Conservation (phyloP, 2,113 vertebrate species). For the Ictalurus punctatus region DNA sequence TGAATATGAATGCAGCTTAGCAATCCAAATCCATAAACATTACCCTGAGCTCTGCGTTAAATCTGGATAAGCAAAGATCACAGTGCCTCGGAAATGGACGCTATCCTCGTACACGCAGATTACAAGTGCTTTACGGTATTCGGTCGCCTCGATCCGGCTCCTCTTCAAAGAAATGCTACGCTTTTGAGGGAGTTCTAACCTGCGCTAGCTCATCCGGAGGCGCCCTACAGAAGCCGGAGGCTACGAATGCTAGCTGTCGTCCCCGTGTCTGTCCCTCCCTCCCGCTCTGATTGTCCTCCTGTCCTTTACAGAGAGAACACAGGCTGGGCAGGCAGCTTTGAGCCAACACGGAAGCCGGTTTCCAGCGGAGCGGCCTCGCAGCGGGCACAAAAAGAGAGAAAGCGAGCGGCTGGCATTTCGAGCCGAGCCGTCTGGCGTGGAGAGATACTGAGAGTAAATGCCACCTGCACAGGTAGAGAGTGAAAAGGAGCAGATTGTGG, state of each 20-base stretch:
- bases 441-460: conserved; percentile 80
- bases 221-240: conserved; percentile 68
- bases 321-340: conserved; percentile 70
- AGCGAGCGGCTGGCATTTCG: conserved; percentile 78
- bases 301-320: conserved; percentile 78
- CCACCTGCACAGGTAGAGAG: conserved; percentile 66
- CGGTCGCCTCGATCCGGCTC: conserved; percentile 42
- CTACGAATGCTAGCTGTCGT: conserved; percentile 69
- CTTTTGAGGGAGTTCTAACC: conserved; percentile 72
- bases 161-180: conserved; percentile 80
- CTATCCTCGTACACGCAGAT: conserved; percentile 13
- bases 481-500: conserved; percentile 39
- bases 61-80: conserved; percentile 11
- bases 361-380: conserved; percentile 64
- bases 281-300: conserved; percentile 71
- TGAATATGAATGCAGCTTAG: background rate
- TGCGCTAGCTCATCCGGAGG: conserved; percentile 56
- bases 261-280: conserved; percentile 62
- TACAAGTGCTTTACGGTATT: conserved; percentile 39
- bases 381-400: conserved; percentile 66
- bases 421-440: conserved; percentile 66
- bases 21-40: background rate
- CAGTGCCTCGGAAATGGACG: background rate
- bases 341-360: conserved; percentile 70
- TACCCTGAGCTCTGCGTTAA: background rate